These are phyloP conservation scores for Tringa solitaria DNA, from an alignment of 2,113 vertebrate genomes.

Conservation along the genomic window DNA sequence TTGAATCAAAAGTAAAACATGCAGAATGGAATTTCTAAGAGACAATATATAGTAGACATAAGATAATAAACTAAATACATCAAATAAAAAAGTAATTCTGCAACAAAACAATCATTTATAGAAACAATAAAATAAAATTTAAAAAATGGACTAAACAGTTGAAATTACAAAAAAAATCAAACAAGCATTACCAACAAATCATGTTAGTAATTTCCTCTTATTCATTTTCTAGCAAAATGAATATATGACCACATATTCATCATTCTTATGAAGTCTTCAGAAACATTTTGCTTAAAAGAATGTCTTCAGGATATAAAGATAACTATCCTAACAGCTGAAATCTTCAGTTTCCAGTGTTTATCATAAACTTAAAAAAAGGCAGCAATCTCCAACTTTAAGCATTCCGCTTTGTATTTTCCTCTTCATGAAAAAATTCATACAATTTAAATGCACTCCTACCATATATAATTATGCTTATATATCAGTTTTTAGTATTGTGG, in stretches of 20 bases:
- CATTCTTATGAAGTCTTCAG: background rate
- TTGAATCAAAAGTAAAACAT: background rate
- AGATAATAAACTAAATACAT: background rate
- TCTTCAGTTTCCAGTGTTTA: background rate
- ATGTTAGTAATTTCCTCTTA: background rate
- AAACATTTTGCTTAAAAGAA: background rate
- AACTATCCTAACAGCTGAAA: background rate
- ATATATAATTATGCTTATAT: background rate
- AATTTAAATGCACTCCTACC: background rate
- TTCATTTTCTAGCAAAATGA: background rate
- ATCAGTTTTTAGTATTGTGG: background rate
- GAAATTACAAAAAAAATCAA: background rate
- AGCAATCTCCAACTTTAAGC: background rate
- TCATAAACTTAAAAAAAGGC: background rate
- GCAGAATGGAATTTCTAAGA: background rate
- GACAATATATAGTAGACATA: background rate
- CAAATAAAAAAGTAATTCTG: background rate
- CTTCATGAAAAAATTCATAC: background rate
- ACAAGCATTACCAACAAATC: background rate
- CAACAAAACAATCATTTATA: background rate
- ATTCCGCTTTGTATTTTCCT: background rate
- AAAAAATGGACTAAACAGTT: fast-evolving
- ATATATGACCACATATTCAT: background rate
- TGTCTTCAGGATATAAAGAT: background rate
- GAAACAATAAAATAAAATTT: background rate